Conservation (phyloP, 2,888 invertebrate species). For the Caradrina kadenii region DNA sequence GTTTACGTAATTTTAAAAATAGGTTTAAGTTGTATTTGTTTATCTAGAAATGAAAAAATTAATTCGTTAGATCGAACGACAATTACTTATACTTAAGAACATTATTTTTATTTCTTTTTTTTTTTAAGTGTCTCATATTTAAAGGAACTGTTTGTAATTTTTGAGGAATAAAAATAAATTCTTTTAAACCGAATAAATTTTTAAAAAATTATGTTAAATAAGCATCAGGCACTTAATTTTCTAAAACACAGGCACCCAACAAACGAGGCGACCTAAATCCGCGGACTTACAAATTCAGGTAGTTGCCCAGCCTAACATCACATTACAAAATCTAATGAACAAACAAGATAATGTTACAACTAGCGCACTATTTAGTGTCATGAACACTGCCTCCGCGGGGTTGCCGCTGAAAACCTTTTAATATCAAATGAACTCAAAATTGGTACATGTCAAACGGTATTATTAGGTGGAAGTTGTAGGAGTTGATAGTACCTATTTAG, state of each 20-base stretch:
- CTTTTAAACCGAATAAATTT: no score
- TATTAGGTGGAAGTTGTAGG: constrained; percentile 78
- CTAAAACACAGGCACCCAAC: constrained; percentile 13
- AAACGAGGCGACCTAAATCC: constrained; percentile 36
- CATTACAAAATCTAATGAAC: constrained; percentile 57
- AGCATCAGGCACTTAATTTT: background rate
- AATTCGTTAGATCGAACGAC: no score
- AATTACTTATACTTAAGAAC: no score
- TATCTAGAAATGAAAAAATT: no score
- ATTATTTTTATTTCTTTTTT: no score
- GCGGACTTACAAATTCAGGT: constrained; percentile 46
- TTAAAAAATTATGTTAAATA: no score
- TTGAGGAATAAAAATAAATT: no score
- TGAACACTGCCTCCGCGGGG: constrained; percentile 57
- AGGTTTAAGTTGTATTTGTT: no score
- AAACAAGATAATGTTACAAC: constrained; percentile 60
- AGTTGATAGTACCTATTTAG: constrained; percentile 51
- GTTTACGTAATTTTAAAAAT: no score
- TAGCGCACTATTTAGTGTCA: constrained; percentile 62
- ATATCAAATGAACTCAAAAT: constrained; percentile 90
- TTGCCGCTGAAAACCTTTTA: constrained; percentile 86
- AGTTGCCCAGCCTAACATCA: constrained; percentile 44
- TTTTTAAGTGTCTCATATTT: no score
- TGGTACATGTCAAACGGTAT: constrained; percentile 89
- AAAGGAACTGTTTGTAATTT: no score